Conservation (phyloP, 2,113 vertebrate species). For the Tursiops truncatus region DNA sequence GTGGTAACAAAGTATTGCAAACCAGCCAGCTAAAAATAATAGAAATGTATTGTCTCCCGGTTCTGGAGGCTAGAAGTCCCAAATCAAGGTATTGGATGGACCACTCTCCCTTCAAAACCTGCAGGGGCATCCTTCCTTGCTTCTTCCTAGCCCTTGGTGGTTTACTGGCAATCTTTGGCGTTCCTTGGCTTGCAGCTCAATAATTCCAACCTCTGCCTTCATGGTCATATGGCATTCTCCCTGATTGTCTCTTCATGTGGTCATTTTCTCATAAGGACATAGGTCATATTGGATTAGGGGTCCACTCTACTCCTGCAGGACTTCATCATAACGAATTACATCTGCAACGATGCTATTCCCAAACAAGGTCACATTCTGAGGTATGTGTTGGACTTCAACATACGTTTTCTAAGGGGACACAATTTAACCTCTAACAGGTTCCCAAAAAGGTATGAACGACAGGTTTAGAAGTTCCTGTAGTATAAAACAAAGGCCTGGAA, state of each 20-base stretch:
- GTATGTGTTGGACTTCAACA: neutral
- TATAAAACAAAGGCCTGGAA: slow-evolving; percentile 12
- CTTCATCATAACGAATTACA: neutral
- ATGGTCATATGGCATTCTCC: neutral
- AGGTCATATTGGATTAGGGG: neutral
- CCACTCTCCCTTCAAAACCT: neutral
- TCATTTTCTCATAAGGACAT: neutral
- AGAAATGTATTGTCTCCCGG: neutral
- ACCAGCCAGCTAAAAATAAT: neutral
- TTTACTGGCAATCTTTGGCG: neutral
- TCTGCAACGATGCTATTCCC: neutral
- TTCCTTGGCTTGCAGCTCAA: neutral
- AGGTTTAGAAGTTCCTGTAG: neutral
- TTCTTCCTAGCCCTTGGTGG: neutral
- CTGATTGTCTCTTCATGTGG: neutral
- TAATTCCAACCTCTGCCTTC: neutral
- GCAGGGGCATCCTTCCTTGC: neutral
- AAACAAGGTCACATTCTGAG: neutral
- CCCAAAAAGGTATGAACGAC: neutral
- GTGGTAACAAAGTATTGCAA: neutral
- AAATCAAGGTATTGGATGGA: neutral
- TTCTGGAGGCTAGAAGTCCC: neutral
- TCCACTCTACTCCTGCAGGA: neutral
- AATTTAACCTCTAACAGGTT: neutral
- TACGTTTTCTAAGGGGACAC: neutral